A percentile compares a stretch with the other conserved stretches of the same genome.
These are phyloP conservation scores for Carassius auratus DNA, from an alignment of 2,113 vertebrate genomes.

Conservation along the genomic window DNA sequence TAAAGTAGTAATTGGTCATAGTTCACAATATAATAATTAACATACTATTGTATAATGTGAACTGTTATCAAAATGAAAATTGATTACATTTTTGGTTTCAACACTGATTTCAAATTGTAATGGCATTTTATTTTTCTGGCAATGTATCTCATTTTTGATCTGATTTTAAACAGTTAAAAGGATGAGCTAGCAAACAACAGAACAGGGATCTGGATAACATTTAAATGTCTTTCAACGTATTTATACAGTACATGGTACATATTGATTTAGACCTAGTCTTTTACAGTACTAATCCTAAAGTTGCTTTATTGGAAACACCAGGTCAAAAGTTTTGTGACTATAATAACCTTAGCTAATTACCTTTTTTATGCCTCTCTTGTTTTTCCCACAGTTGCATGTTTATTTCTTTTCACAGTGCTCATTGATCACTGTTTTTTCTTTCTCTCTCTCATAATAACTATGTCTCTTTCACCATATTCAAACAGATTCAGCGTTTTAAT, in stretches of 20 bases:
- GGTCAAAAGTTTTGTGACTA: background rate
- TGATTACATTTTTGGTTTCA: background rate
- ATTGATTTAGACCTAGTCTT: background rate
- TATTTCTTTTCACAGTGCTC: background rate
- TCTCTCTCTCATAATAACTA: slow-evolving; percentile 3
- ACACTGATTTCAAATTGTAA: background rate
- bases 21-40: no score
- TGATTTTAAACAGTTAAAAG: background rate
- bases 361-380: background rate
- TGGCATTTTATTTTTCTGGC: background rate
- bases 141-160: background rate
- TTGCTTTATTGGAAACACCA: background rate
- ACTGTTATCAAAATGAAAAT: background rate
- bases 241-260: background rate
- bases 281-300: background rate
- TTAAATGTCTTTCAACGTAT: no score
- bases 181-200: background rate
- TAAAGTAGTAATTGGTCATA: no score
- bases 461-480: background rate
- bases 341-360: background rate
- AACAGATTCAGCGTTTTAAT: slow-evolving; percentile 13
- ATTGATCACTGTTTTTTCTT: background rate
- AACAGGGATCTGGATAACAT: background rate
- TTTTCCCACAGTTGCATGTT: background rate
- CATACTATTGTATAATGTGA: background rate